Evolutionary conservation across 2,797 vertebrate species (phyloP).

Genomic region (Erethizon dorsatum): DNA sequence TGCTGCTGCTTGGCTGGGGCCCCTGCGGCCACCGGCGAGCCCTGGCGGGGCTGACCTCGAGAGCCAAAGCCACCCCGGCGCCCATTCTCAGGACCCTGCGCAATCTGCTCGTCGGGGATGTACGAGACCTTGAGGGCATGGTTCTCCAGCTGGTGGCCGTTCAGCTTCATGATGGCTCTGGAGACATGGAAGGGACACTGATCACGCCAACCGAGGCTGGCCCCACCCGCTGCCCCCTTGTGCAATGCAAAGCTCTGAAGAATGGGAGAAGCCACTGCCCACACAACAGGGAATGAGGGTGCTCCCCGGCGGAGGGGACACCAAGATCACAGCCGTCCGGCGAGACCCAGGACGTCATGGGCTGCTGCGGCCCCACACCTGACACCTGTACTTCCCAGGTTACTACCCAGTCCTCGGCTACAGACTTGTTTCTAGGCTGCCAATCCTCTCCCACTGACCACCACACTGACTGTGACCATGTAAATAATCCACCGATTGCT

Average conservation of each 20-base stretch:
- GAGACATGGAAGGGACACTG: neutral
- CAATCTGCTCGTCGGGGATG: conserved; percentile 95
- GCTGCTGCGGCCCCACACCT: no score
- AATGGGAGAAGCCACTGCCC: neutral
- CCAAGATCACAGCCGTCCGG: no score
- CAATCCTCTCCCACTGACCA: neutral
- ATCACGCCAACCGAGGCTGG: neutral
- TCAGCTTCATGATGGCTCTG: conserved; percentile 98
- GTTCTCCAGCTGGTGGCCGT: conserved; percentile 96
- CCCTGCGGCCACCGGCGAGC: conserved; percentile 92
- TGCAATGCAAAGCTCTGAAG: no score
- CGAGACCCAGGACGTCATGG: no score
- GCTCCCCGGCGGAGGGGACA: no score
- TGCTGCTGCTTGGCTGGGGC: conserved; percentile 93
- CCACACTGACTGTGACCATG: neutral
- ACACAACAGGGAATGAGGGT: neutral
- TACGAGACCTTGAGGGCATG: conserved; percentile 95
- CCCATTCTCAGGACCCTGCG: conserved; percentile 93
- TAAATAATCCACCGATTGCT: neutral
- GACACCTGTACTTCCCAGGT: no score
- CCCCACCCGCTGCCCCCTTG: neutral
- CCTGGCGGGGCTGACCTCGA: conserved; percentile 91
- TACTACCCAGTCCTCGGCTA: neutral
- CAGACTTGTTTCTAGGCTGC: neutral
- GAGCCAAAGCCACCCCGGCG: conserved; percentile 92